A percentile compares a stretch with the other conserved stretches of the same genome.
Evolutionary conservation across 2,888 invertebrate genomes (phyloP).

Genomic region (Lampropteryx suffumata): DNA sequence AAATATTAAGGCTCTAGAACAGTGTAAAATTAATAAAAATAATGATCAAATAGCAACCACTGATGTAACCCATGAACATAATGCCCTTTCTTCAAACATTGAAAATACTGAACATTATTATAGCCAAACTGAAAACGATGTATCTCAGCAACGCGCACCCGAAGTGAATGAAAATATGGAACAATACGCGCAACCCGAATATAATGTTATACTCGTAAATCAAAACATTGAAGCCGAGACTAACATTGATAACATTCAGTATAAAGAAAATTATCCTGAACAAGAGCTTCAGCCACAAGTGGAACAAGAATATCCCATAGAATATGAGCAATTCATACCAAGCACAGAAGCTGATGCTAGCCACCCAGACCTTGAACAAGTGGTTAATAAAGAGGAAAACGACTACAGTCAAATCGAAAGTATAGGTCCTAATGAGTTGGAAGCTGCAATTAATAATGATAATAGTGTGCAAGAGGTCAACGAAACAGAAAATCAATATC

Average conservation of each 20-base stretch:
- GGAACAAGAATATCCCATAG: conserved; percentile 14
- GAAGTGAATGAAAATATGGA: not conserved
- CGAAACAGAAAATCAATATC: conserved; percentile 35
- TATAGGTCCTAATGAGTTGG: conserved; percentile 29
- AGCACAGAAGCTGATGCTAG: conserved; percentile 18
- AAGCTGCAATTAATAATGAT: conserved; percentile 31
- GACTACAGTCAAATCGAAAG: conserved; percentile 30
- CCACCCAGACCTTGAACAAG: conserved; percentile 26
- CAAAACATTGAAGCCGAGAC: conserved; percentile 7
- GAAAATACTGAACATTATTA: conserved; percentile 9
- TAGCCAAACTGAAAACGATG: conserved; percentile 10
- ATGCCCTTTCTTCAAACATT: conserved; percentile 1
- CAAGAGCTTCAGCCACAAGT: conserved; percentile 11
- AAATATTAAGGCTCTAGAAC: conserved; percentile 20
- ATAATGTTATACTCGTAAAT: conserved; percentile 7
- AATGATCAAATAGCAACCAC: conserved; percentile 13
- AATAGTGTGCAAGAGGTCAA: conserved; percentile 6
- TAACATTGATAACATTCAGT: conserved; percentile 14
- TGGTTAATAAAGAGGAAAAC: conserved; percentile 29
- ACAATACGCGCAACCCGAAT: conserved; percentile 3
- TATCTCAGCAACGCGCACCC: conserved; percentile 4
- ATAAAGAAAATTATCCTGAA: conserved; percentile 23
- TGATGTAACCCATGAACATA: conserved; percentile 1
- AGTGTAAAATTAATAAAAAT: conserved; percentile 10
- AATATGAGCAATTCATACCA: conserved; percentile 23